A percentile compares a stretch with the other conserved stretches of the same genome.
These are phyloP conservation scores for Smittia sp. DNA, from an alignment of 2,888 invertebrate species.

Conservation along the genomic window DNA sequence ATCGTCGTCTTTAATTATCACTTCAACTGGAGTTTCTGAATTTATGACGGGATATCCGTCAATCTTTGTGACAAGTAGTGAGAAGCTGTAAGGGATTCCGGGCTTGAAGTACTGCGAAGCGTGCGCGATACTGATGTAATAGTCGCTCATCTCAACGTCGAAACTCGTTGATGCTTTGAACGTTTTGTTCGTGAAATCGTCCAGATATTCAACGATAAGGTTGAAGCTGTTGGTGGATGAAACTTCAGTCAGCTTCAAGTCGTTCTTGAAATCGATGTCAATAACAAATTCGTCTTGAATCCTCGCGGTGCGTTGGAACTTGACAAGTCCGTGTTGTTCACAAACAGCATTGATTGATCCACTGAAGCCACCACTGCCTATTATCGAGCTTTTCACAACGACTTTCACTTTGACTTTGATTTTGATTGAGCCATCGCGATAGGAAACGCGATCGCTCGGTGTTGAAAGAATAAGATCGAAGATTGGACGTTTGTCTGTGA, in stretches of 20 bases:
- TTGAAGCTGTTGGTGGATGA: neutral
- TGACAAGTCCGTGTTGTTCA: neutral
- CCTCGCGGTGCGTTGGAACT: neutral
- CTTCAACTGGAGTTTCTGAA: neutral
- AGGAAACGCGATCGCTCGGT: neutral
- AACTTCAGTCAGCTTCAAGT: neutral
- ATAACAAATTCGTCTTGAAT: neutral
- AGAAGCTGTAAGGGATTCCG: conserved; percentile 15
- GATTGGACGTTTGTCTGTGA: neutral
- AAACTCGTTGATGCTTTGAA: neutral
- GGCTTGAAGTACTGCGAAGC: conserved; percentile 22
- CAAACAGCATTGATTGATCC: neutral
- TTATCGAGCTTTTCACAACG: neutral
- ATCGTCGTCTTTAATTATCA: neutral
- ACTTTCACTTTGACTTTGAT: conserved; percentile 17
- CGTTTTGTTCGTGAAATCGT: conserved; percentile 3
- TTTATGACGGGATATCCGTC: neutral
- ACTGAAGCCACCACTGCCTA: conserved; percentile 16
- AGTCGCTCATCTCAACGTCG: conserved; percentile 15
- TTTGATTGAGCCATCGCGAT: conserved; percentile 12
- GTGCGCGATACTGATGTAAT: neutral
- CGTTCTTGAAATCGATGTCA: conserved; percentile 26
- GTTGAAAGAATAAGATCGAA: neutral
- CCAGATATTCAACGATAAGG: neutral
- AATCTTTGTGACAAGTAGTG: neutral